A percentile compares a stretch with the other conserved stretches of the same genome.
Conservation (phyloP, 2,797 vertebrate species). For the Nyctalus aviator region DNA sequence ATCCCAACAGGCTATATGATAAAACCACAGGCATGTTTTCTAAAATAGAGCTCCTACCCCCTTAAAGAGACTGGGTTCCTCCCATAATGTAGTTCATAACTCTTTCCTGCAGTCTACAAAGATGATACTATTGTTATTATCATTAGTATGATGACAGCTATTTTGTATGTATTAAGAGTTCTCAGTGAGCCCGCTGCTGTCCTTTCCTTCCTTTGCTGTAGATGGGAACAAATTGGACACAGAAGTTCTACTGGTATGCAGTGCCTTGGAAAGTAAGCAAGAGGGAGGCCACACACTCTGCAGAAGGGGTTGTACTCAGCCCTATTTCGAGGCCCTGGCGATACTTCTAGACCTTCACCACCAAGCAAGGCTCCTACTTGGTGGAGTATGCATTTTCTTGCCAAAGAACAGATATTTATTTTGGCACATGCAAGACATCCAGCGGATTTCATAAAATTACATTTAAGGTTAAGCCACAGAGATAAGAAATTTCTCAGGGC, state of each 20-base stretch:
- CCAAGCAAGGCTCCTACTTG: background rate
- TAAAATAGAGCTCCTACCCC: constrained; percentile 16
- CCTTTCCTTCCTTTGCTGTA: background rate
- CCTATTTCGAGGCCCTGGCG: background rate
- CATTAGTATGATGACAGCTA: background rate
- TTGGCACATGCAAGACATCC: constrained; percentile 12
- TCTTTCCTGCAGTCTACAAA: background rate
- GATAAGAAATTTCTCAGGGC: constrained; percentile 54
- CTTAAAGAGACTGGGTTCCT: background rate
- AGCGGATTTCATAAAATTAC: constrained; percentile 36
- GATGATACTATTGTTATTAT: background rate
- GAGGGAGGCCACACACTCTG: background rate
- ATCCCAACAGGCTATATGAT: background rate
- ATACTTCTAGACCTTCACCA: background rate
- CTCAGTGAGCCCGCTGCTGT: background rate
- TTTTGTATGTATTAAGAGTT: constrained; percentile 9
- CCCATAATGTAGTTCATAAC: background rate
- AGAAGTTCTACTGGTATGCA: background rate
- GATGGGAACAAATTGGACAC: background rate
- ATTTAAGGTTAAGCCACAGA: constrained; percentile 31
- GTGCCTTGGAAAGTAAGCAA: background rate
- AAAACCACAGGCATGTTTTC: background rate
- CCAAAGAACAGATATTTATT: background rate
- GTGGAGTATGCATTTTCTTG: background rate
- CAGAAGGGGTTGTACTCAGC: background rate